Evolutionary conservation across 2,888 invertebrate species (phyloP).

Genomic region (Stenurella melanura): DNA sequence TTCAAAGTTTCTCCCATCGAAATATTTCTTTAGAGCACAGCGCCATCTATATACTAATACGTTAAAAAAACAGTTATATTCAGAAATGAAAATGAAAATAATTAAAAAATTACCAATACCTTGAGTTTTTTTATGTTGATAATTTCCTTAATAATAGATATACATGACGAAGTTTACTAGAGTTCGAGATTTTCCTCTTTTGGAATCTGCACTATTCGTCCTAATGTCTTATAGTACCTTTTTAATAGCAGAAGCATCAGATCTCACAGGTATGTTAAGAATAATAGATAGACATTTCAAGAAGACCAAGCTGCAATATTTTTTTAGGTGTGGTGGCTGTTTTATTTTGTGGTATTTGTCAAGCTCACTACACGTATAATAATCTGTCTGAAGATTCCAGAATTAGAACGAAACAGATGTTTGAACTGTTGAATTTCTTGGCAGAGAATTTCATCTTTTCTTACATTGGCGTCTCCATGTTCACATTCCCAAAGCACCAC

Average conservation of each 20-base stretch:
- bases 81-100: no score
- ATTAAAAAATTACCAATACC: no score
- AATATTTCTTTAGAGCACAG: no score
- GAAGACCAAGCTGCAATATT: conserved; percentile 8
- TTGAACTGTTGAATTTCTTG: conserved; percentile 95
- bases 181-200: conserved; percentile 93
- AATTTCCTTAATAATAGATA: conserved; percentile 52
- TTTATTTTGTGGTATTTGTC: conserved; percentile 98
- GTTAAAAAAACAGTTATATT: no score
- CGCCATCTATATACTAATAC: no score
- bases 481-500: conserved; percentile 96
- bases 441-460: conserved; percentile 99
- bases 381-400: conserved; percentile 93
- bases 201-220: conserved; percentile 97
- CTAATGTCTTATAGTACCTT: conserved; percentile 99
- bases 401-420: conserved; percentile 91
- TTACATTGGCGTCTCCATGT: conserved; percentile 99
- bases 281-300: neutral
- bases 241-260: conserved; percentile 95
- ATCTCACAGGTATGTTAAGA: conserved; percentile 86
- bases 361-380: conserved; percentile 99
- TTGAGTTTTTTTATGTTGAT: conserved; percentile 7
- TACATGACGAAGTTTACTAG: conserved; percentile 96
- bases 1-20: no score
- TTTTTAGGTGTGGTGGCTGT: conserved; percentile 93